Evolutionary conservation across 2,113 vertebrate genomes (phyloP), one percentile per base, ranked within the genome.

Genomic region (Apus apus): DNA sequence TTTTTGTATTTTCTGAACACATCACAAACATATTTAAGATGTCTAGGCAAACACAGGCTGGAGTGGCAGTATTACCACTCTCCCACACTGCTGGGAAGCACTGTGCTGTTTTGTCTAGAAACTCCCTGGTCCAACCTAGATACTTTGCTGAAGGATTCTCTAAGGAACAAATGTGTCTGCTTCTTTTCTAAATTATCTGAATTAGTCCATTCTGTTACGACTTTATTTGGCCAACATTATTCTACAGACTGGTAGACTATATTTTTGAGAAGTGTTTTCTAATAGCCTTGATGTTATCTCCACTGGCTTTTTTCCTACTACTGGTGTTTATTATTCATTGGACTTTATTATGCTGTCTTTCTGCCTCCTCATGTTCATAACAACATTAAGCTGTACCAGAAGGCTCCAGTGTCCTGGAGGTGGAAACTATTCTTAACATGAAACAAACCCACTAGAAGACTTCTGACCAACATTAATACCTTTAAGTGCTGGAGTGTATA

Each of bases 401-500:
- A 87, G 25, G 13, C 5, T 30, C 67, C 5, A 66, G 11, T 10
- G 8, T 79, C 57, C 62, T 77, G 75, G 19, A 81, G 48, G 70
- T 21, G 50, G 19, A 86, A 76, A 64, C 25, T 87, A 15, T 46
- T 90, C 56, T 70, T 73, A 66, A 74, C 48, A 58, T 40, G 4
- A 92, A 91, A 68, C 9, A 84, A 80, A 77, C 26, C 34, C 48
- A 66, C 1, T 46, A 61, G 45, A 90, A 89, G 50, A 90, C 50
- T 82, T 76, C 89, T 77, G 85, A 84, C 57, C 90, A 89, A 34
- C 30, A 60, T 56, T 84, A 95, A 93, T 99, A 99, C 99, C 99
- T 99, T 99, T 99, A 90, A 99, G 98, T 72, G 99, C 98, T 10
- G 98, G 98, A 80, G 99, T 97, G 95, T 98, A 99, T 84, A 98